These are phyloP conservation scores for Macrobrachium rosenbergii DNA, from an alignment of 1,140 invertebrate species.

Conservation along the genomic window DNA sequence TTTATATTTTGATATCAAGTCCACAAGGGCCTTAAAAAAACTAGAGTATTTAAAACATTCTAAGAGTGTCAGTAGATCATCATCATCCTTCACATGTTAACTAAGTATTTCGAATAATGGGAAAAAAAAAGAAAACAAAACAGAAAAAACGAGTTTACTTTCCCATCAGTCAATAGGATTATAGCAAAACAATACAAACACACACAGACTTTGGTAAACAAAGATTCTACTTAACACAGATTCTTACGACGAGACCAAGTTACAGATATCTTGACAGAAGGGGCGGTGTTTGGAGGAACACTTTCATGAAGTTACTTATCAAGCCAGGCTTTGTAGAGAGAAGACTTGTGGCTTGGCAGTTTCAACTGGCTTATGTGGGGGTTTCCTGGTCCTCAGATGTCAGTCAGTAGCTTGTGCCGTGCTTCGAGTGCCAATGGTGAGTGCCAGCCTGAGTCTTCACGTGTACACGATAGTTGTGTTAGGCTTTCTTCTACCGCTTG, in stretches of 20 bases:
- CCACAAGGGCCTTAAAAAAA: no score
- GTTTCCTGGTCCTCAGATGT: slow-evolving; percentile 85
- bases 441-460: slow-evolving; percentile 69
- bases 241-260: slow-evolving; percentile 62
- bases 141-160: slow-evolving; percentile 16
- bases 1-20: no score
- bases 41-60: no score
- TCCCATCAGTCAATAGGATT: slow-evolving; percentile 35
- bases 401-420: slow-evolving; percentile 84
- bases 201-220: slow-evolving; percentile 55
- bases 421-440: slow-evolving; percentile 78
- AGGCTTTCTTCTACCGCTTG: slow-evolving; percentile 23
- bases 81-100: no score
- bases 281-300: background rate
- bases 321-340: slow-evolving; percentile 46
- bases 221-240: slow-evolving; percentile 63
- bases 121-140: slow-evolving; percentile 36
- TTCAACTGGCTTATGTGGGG: slow-evolving; percentile 49
- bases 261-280: slow-evolving; percentile 48
- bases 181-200: slow-evolving; percentile 42
- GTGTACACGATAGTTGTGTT: background rate
- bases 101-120: no score
- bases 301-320: slow-evolving; percentile 40
- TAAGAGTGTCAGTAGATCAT: no score
- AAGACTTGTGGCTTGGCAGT: slow-evolving; percentile 54